Percentiles rank a stretch among this genome's conserved stretches.
phyloP scores from a whole-genome alignment of 2,113 vertebrate genomes.

The Mastomys coucha region DNA sequence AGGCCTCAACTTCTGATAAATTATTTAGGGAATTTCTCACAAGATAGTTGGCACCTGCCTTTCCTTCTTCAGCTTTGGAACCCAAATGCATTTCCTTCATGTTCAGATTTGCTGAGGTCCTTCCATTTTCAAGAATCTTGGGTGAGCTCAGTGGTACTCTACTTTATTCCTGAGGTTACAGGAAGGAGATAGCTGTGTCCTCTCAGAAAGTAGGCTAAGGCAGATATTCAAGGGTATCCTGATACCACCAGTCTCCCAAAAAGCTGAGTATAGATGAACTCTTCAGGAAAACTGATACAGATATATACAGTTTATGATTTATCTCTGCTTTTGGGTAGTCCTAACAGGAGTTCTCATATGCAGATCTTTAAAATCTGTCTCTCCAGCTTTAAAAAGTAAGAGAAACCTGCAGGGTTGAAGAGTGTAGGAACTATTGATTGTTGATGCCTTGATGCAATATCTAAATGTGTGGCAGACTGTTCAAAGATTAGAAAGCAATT shows the following conservation, averaged over 20 bases:
- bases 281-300: neutral
- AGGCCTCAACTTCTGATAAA: neutral
- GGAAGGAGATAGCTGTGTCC: neutral
- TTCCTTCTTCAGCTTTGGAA: constrained; percentile 14
- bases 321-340: neutral
- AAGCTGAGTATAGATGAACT: neutral
- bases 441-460: accelerated
- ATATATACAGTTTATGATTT: neutral
- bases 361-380: neutral
- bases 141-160: neutral
- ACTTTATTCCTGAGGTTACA: neutral
- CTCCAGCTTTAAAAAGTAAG: neutral
- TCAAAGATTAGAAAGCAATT: neutral
- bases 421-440: neutral
- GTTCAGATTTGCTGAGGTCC: neutral
- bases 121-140: neutral
- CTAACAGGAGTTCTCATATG: neutral
- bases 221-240: neutral
- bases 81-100: neutral
- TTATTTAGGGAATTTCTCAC: neutral
- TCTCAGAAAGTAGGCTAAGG: neutral
- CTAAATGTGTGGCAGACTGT: neutral
- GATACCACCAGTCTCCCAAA: accelerated
- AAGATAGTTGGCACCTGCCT: neutral
- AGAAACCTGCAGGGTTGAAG: neutral